A percentile compares a stretch with the other conserved stretches of the same genome.
phyloP scores from a whole-genome alignment of 2,888 invertebrate genomes.

The Ecliptopera silaceata region DNA sequence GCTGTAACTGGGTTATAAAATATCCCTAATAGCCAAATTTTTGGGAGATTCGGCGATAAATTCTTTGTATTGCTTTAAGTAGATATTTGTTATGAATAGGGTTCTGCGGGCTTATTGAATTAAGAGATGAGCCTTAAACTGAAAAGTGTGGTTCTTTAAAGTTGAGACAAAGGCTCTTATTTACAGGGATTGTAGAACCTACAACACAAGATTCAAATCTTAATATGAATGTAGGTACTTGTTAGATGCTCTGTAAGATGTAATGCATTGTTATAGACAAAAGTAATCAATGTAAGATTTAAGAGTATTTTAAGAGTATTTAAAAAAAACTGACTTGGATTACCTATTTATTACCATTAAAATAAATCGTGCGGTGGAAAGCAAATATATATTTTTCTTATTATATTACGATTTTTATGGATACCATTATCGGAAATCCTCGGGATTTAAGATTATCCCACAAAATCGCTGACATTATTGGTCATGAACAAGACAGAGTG shows the following conservation, averaged over 20 bases:
- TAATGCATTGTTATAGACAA: too few species aligned
- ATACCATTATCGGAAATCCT: constrained; percentile 38
- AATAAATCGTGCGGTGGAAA: too few species aligned
- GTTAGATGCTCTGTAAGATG: too few species aligned
- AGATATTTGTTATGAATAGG: neutral
- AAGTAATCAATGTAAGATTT: too few species aligned
- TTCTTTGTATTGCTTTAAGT: constrained; percentile 11
- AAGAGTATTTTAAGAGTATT: too few species aligned
- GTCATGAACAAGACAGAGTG: constrained; percentile 64
- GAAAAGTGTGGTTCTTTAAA: too few species aligned
- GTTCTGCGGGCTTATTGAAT: neutral
- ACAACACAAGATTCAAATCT: too few species aligned
- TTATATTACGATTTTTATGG: constrained; percentile 21
- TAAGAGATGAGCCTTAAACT: neutral
- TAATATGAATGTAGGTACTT: too few species aligned
- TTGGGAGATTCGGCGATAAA: constrained; percentile 19
- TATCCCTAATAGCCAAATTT: constrained; percentile 34
- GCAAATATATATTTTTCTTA: neutral
- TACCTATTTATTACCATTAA: too few species aligned
- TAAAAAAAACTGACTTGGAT: too few species aligned
- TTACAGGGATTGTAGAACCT: too few species aligned
- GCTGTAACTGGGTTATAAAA: constrained; percentile 27
- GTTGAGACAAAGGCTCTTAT: too few species aligned
- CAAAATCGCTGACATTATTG: constrained; percentile 70
- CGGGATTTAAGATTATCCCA: constrained; percentile 37